Evolutionary conservation across 2,113 vertebrate species (phyloP).

Genomic region (Urocynchramus pylzowi): DNA sequence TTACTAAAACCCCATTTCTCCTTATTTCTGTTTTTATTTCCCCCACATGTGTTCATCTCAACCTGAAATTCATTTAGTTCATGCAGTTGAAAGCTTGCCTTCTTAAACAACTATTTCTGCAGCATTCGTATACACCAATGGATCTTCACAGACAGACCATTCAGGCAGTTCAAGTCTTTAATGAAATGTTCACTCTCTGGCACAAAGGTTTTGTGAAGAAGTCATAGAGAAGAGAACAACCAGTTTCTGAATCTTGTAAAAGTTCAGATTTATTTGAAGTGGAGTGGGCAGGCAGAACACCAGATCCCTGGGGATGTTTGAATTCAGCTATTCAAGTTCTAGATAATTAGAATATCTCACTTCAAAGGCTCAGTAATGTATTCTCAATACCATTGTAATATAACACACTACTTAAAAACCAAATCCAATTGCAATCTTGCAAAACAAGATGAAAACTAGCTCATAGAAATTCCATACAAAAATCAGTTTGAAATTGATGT

Average conservation of each 20-base stretch:
- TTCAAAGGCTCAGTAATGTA: not conserved
- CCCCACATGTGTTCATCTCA: rapidly evolving
- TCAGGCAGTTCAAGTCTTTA: not conserved
- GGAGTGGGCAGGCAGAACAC: not conserved
- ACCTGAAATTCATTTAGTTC: not conserved
- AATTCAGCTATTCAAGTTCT: not conserved
- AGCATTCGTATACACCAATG: not conserved
- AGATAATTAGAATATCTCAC: not conserved
- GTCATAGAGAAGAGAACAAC: not conserved
- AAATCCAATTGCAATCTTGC: not conserved
- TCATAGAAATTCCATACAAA: not conserved
- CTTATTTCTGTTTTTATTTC: not conserved
- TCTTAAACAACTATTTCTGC: not conserved
- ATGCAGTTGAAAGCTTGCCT: not conserved
- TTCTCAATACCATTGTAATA: not conserved
- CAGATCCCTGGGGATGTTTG: not conserved
- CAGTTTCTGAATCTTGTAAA: not conserved
- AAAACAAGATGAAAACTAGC: not conserved
- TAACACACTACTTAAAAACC: not conserved
- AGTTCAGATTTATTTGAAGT: not conserved
- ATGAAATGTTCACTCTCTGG: not conserved
- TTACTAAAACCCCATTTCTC: not conserved
- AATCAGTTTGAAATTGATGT: not conserved
- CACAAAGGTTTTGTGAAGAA: not conserved
- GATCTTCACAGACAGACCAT: not conserved